phyloP scores from a whole-genome alignment of 1,140 invertebrate species.

The Pogonognathellus flavescens region DNA sequence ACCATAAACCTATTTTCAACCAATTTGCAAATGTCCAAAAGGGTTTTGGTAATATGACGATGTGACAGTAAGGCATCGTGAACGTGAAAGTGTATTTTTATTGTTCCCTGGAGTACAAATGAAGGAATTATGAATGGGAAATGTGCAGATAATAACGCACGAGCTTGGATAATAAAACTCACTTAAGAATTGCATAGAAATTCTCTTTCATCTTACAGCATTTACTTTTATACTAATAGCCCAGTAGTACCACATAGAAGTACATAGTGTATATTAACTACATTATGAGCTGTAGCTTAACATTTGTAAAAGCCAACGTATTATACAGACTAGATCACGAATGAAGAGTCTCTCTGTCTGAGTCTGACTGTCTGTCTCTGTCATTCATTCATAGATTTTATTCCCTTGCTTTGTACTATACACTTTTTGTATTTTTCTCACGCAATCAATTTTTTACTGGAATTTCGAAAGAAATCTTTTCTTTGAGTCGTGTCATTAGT shows the following conservation, averaged over 20 bases:
- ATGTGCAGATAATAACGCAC: constrained; percentile 13
- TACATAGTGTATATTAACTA: no score
- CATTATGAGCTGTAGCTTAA: no score
- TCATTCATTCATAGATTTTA: neutral
- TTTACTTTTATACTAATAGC: no score
- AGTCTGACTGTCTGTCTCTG: neutral
- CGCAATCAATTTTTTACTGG: constrained; percentile 29
- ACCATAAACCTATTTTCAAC: constrained; percentile 19
- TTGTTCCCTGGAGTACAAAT: constrained; percentile 27
- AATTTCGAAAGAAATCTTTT: neutral
- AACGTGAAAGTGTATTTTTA: constrained; percentile 27
- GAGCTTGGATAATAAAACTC: neutral
- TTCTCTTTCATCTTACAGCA: no score
- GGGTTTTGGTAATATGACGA: neutral
- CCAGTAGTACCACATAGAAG: no score
- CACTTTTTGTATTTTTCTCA: neutral
- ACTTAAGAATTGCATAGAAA: neutral
- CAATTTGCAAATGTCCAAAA: constrained; percentile 15
- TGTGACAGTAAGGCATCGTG: neutral
- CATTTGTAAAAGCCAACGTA: neutral
- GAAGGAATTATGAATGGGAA: constrained; percentile 17
- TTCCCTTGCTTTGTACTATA: neutral
- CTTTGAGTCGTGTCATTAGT: neutral
- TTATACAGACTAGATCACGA: neutral
- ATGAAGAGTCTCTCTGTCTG: neutral